phyloP scores from a whole-genome alignment of 1,140 invertebrate species.

The Trichogramma pretiosum region DNA sequence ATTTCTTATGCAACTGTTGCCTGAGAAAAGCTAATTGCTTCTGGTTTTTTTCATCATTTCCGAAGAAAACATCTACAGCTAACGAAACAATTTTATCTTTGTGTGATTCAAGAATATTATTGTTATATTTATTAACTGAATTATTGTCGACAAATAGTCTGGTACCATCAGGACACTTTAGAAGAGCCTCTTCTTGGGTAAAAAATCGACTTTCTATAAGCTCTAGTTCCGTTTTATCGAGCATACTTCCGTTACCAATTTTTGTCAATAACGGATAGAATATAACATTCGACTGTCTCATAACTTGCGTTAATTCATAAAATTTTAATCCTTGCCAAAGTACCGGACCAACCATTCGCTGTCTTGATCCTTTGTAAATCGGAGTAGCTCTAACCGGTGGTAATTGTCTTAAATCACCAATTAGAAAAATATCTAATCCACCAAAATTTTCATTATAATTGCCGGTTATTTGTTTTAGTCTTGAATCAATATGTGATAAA shows the following conservation, averaged over 20 bases:
- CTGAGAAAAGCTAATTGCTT: constrained; percentile 19
- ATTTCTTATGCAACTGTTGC: constrained; percentile 32
- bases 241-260: constrained; percentile 24
- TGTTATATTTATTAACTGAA: constrained; percentile 21
- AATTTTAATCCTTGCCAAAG: constrained; percentile 21
- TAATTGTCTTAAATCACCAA: constrained; percentile 24
- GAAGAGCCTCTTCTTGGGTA: constrained; percentile 15
- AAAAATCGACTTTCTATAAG: constrained; percentile 23
- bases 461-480: constrained; percentile 28
- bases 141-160: constrained; percentile 22
- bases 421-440: constrained; percentile 18
- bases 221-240: constrained; percentile 15
- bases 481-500: constrained; percentile 21
- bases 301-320: constrained; percentile 23
- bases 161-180: constrained; percentile 18
- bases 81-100: constrained; percentile 23
- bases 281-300: constrained; percentile 21
- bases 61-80: constrained; percentile 21
- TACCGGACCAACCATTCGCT: constrained; percentile 8
- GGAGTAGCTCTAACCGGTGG: constrained; percentile 19
- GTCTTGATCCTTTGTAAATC: constrained; percentile 11
- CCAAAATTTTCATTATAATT: constrained; percentile 17
- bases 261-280: constrained; percentile 30
- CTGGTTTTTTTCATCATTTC: constrained; percentile 10
- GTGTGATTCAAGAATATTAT: constrained; percentile 19